A percentile compares a stretch with the other conserved stretches of the same genome.
Conservation (phyloP, 1,140 invertebrate species). For the Caenorhabditis brenneri region DNA sequence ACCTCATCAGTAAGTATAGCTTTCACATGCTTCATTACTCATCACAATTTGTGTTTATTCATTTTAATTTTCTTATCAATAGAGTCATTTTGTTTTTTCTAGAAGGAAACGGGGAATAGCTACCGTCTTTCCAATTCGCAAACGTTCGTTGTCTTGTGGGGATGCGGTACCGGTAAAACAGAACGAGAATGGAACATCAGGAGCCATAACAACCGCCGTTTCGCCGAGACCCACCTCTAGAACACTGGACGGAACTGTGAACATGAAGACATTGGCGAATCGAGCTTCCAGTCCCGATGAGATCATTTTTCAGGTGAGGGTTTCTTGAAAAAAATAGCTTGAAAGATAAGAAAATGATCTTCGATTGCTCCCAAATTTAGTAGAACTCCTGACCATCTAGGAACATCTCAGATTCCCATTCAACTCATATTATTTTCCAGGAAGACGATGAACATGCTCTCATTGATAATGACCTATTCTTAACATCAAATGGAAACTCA, state of each 20-base stretch:
- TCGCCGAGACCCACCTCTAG: not conserved
- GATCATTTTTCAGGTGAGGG: not conserved
- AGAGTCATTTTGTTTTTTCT: not conserved
- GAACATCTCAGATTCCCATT: no score
- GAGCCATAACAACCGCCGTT: not conserved
- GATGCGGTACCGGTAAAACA: slow-evolving; percentile 15
- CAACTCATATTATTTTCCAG: not conserved
- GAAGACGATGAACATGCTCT: slow-evolving; percentile 18
- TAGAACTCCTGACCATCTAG: no score
- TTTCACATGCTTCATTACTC: no score
- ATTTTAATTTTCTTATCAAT: not conserved
- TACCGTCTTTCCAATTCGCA: slow-evolving; percentile 43
- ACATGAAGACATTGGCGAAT: not conserved
- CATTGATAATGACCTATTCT: not conserved
- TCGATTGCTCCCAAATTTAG: no score
- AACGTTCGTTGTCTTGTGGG: slow-evolving; percentile 49
- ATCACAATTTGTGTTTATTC: no score
- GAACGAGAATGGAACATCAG: not conserved
- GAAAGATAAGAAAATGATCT: no score
- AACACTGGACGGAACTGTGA: not conserved
- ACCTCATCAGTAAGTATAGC: slow-evolving; percentile 41
- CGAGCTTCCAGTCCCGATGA: not conserved
- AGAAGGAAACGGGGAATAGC: slow-evolving; percentile 49
- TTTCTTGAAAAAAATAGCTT: not conserved
- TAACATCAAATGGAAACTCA: not conserved